Conservation (phyloP, 2,888 invertebrate species). For the Cryptophagus acutangulus region DNA sequence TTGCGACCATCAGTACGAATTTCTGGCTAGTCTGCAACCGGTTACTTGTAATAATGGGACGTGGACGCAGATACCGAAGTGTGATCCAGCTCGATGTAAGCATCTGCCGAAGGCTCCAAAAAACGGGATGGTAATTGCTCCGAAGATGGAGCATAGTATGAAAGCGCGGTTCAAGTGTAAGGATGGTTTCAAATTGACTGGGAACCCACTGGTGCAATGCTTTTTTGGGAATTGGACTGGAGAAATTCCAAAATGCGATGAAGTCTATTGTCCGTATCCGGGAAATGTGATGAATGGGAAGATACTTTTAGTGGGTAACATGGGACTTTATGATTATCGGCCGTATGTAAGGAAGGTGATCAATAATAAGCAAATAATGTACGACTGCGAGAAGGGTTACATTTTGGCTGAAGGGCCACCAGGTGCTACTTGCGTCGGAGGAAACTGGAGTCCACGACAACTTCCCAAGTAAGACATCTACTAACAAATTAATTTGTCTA, state of each 20-base stretch:
- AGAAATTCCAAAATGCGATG: constrained; percentile 78
- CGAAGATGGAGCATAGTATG: constrained; percentile 96
- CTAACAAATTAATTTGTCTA: constrained; percentile 6
- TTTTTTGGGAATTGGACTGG: constrained; percentile 95
- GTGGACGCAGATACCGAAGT: constrained; percentile 89
- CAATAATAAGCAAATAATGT: constrained; percentile 93
- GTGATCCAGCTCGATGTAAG: constrained; percentile 63
- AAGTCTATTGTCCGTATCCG: constrained; percentile 90
- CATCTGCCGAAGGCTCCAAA: constrained; percentile 61
- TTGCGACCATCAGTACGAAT: constrained; percentile 83
- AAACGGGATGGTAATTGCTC: constrained; percentile 94
- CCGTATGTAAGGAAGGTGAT: constrained; percentile 87
- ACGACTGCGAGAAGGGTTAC: constrained; percentile 90
- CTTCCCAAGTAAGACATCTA: constrained; percentile 75
- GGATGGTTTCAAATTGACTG: constrained; percentile 84
- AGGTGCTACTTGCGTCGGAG: constrained; percentile 92
- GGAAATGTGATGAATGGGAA: constrained; percentile 86
- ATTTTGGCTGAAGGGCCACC: constrained; percentile 82
- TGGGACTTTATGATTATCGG: constrained; percentile 93
- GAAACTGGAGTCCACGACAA: constrained; percentile 87
- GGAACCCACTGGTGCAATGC: constrained; percentile 70
- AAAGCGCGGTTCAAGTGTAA: constrained; percentile 89
- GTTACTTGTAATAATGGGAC: constrained; percentile 92
- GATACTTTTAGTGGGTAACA: constrained; percentile 87
- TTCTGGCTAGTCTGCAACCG: constrained; percentile 66